Conservation (phyloP, 2,113 vertebrate species). For the Pterophyllum scalare region DNA sequence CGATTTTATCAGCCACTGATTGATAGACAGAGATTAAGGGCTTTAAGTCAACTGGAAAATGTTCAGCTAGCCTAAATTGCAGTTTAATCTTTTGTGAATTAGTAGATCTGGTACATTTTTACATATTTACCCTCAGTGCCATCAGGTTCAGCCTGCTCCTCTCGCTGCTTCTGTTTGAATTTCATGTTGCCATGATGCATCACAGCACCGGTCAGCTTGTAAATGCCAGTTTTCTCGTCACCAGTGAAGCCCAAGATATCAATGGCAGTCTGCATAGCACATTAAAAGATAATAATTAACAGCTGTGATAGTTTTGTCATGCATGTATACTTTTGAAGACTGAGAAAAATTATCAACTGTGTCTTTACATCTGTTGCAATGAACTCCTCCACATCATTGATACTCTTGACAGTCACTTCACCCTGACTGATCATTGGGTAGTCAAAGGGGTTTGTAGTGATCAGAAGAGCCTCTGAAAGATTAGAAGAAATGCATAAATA, state of each 20-base stretch:
- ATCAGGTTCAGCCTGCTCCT: conserved; percentile 77
- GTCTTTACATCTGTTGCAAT: conserved; percentile 47
- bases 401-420: conserved; percentile 72
- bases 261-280: conserved; percentile 71
- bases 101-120: neutral
- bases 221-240: conserved; percentile 86
- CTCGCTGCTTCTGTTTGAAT: conserved; percentile 77
- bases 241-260: conserved; percentile 83
- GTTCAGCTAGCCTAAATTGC: neutral
- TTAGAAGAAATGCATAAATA: neutral
- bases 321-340: neutral
- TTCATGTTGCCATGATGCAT: conserved; percentile 80
- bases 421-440: conserved; percentile 76
- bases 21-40: neutral
- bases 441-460: conserved; percentile 77
- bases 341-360: neutral
- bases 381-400: conserved; percentile 69
- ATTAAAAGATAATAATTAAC: neutral
- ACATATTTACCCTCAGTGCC: conserved; percentile 66
- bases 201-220: conserved; percentile 89
- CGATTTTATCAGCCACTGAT: conserved; percentile 58
- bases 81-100: neutral
- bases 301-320: neutral
- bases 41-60: neutral
- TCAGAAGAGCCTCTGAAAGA: conserved; percentile 75